phyloP scores from a whole-genome alignment of 2,888 invertebrate genomes.

The Busseola fusca region DNA sequence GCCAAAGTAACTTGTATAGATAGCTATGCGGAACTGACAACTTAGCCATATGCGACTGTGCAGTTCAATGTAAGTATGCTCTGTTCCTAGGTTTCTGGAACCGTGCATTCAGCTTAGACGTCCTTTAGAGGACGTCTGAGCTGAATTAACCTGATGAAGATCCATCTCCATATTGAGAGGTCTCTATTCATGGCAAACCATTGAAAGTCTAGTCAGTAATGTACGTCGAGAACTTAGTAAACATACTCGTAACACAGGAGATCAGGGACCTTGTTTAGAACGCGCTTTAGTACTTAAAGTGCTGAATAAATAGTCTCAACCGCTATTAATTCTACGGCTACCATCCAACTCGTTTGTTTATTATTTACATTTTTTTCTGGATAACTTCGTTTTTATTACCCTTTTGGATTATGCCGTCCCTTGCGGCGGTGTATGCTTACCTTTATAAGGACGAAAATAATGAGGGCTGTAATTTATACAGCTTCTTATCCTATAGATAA shows the following conservation, averaged over 20 bases:
- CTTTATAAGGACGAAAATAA: slow-evolving; percentile 30
- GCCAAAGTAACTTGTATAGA: background rate
- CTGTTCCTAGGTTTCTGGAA: background rate
- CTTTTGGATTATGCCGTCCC: slow-evolving; percentile 1
- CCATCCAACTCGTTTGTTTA: slow-evolving; percentile 24
- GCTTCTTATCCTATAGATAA: slow-evolving; percentile 13
- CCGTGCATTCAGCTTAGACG: background rate
- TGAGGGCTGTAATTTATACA: slow-evolving; percentile 35
- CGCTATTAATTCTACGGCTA: slow-evolving; percentile 34
- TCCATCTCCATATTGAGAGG: slow-evolving; percentile 3
- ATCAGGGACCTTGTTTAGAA: slow-evolving; percentile 19
- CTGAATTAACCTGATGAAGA: slow-evolving; percentile 11
- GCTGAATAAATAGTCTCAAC: slow-evolving; percentile 29
- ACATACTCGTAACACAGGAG: slow-evolving; percentile 18
- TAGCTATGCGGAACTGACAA: background rate
- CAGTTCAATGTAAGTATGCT: background rate
- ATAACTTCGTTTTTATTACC: slow-evolving; percentile 14
- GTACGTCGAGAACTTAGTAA: slow-evolving; percentile 13
- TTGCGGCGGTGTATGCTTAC: slow-evolving; percentile 16
- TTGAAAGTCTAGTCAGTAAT: slow-evolving; percentile 1
- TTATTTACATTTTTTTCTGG: slow-evolving; percentile 13
- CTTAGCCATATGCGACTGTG: slow-evolving; percentile 10
- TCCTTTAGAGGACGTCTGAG: background rate
- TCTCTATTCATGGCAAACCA: slow-evolving; percentile 10
- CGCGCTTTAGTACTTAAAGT: slow-evolving; percentile 42